Base-by-base conservation (phyloP, 64 coral and sea anemone genomes). In the Stylophora pistillata region DNA sequence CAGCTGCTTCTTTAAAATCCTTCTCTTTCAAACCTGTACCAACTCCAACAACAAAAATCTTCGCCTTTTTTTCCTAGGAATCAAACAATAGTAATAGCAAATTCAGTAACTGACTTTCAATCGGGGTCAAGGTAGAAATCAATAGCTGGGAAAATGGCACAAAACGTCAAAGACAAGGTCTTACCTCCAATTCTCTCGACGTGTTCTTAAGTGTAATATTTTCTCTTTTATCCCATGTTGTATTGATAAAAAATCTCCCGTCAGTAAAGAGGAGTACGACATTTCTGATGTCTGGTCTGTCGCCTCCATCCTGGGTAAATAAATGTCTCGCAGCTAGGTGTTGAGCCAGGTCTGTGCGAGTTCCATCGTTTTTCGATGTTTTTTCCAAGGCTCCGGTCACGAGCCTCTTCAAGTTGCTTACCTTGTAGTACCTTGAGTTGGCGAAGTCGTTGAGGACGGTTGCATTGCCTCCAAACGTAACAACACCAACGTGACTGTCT, bases 241-340 rank as follows among this genome's bases (percentile, higher is more conserved):
- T 65, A 23, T 7, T 23, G 7, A 23, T 65, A n/a, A n/a, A n/a
- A 7, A 23, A 65, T 23, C 32, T 72, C 33, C 88, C 88, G n/a
- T 89, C 88, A 13, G 88, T 89, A 16, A 89, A 65, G 55, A 89
- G 55, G 25, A 89, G 65, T 31, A 89, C 55, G 69, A 70, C 78
- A 31, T 89, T 89, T 21, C 76, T 75, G 14, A 81, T 47, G 9
- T 73, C 64, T 21, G 76, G 61, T 32, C 88, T 59, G 52, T 89
- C 88, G 14, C 88, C 88, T 56, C 72, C 80, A 70, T 30, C 76
- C 58, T 55, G 26, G 9, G 88, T 72, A n/a, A 89, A 89, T 15
- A 89, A 29, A 7, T 89, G 18, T 15, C 57, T 30, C 62, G 79
- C 37, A 3, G 76, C 88, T 29, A 80, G 5, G 3, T 58, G 11